Evolutionary conservation across 2,113 vertebrate species (phyloP).

Genomic region (Poeciliopsis prolifica): DNA sequence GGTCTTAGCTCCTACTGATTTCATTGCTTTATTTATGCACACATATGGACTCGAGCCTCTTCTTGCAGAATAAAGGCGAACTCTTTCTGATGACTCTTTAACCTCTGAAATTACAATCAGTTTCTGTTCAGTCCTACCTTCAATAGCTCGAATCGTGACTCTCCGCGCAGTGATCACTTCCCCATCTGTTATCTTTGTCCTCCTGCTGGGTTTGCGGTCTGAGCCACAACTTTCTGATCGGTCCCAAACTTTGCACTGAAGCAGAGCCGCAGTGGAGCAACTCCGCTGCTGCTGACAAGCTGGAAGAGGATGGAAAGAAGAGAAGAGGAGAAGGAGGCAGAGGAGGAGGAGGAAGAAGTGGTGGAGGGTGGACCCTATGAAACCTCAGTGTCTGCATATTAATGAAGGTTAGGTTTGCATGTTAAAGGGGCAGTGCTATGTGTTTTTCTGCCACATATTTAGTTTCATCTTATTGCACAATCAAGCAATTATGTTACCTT

Average conservation of each 20-base stretch:
- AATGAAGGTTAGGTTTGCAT: neutral
- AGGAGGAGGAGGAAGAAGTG: slow-evolving; percentile 14
- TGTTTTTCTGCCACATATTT: no score
- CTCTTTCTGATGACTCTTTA: neutral
- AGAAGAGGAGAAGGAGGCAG: slow-evolving; percentile 20
- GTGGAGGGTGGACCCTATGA: slow-evolving; percentile 33
- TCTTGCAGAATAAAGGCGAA: neutral
- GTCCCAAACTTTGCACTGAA: slow-evolving; percentile 9
- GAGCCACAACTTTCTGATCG: slow-evolving; percentile 18
- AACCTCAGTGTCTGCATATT: neutral
- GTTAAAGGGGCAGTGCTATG: neutral
- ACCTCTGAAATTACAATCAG: neutral
- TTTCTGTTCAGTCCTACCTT: slow-evolving; percentile 31
- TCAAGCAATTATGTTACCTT: no score
- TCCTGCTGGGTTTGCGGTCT: slow-evolving; percentile 23
- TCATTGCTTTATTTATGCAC: neutral
- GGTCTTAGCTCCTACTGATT: neutral
- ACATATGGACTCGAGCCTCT: neutral
- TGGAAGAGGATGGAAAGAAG: slow-evolving; percentile 33
- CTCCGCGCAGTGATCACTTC: neutral
- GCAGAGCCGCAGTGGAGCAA: neutral
- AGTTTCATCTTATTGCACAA: no score
- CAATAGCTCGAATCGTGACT: neutral
- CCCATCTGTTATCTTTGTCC: neutral
- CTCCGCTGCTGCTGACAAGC: slow-evolving; percentile 26